Base-by-base conservation (phyloP, 1,140 invertebrate genomes). In the Ceratosolen solmsi region DNA sequence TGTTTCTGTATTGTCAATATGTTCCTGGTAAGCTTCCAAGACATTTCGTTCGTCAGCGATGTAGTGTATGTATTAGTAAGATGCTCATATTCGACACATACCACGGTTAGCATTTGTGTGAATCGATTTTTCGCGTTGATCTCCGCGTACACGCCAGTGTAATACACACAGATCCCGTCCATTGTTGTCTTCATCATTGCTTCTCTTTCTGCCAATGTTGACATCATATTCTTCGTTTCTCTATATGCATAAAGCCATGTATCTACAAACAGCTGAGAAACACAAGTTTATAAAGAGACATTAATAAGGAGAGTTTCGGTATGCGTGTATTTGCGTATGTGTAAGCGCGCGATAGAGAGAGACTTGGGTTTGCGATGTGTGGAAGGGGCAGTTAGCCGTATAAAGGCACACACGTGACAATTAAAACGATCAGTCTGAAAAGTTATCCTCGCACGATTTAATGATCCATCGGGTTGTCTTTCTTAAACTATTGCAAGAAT, bases 351-450 rank as follows among this genome's bases (percentile, higher is more conserved):
- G 41, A 46, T 46, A 5, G 41, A 13, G 41, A 46, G 41, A 46
- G n/a, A n/a, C n/a, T n/a, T n/a, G n/a, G n/a, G n/a, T 46, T 8
- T 46, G 41, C 5, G 13, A 46, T 17, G 25, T 33, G 83, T 84
- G 84, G 88, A 84, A 87, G 87, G 88, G 85, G 86, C 84, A 56
- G 68, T 15, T 27, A 56, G 36, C 72, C 41, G 72, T 84, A 80
- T 89, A 89, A 88, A 89, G 88, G 88, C 83, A 74, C 85, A 79
- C 85, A 87, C 84, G 82, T 87, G 85, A 86, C 86, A 89, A 88
- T 89, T 89, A 89, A 89, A 87, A 87, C 87, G 87, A 84, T 83
- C 88, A 89, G 88, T 89, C 86, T 87, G 71, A 82, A 33, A 76
- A 77, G 15, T 54, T 51, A 70, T 79, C 56, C 13, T 58, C 68